Conservation (phyloP, 1,140 invertebrate genomes). For the Vanessa atalanta region DNA sequence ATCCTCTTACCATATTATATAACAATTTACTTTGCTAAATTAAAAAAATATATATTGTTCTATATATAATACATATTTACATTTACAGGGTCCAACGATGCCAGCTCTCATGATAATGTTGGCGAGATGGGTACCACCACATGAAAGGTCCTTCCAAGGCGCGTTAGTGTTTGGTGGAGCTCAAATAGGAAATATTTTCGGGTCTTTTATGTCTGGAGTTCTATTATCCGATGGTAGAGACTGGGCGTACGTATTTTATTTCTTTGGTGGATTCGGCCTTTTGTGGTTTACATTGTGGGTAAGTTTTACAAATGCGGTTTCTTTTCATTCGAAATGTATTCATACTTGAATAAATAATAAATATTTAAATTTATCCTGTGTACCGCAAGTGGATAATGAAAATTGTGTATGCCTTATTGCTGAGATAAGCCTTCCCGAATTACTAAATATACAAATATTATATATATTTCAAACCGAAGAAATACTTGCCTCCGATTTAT, state of each 20-base stretch:
- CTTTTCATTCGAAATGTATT: not conserved
- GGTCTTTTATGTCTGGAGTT: conserved; percentile 86
- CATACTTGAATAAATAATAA: no score
- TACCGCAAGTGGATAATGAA: no score
- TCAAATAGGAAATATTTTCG: conserved; percentile 88
- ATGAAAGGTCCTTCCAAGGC: conserved; percentile 86
- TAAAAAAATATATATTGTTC: no score
- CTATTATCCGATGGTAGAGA: conserved; percentile 84
- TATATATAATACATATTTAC: conserved; percentile 53
- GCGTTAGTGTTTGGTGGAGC: conserved; percentile 88
- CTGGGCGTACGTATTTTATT: conserved; percentile 91
- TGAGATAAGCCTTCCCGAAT: no score
- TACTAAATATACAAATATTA: no score
- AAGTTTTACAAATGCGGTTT: conserved; percentile 50
- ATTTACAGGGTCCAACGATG: conserved; percentile 86
- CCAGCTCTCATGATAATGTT: conserved; percentile 87
- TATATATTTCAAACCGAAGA: no score
- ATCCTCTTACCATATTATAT: no score
- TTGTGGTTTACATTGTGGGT: conserved; percentile 88
- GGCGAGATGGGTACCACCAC: conserved; percentile 87
- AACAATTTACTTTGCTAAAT: no score
- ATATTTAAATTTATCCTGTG: no score
- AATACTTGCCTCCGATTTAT: no score
- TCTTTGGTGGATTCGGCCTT: conserved; percentile 88
- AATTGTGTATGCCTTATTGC: no score